A percentile compares a stretch with the other conserved stretches of the same genome.
Evolutionary conservation across 2,113 vertebrate genomes (phyloP).

Genomic region (Theropithecus gelada): DNA sequence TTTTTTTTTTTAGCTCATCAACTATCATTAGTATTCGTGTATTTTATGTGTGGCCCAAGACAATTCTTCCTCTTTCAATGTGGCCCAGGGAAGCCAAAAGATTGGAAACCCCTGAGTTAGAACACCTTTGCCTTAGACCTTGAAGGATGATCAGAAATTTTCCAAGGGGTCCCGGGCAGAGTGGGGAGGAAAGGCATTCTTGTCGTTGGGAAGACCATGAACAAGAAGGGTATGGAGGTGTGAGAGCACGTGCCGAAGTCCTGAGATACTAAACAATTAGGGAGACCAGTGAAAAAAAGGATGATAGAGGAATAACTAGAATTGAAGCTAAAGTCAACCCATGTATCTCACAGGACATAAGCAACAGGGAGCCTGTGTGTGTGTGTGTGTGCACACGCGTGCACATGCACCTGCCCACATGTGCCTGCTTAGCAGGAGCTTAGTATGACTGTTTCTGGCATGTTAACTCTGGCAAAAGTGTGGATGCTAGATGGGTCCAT

Average conservation of each 20-base stretch:
- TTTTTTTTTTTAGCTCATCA: too few species aligned
- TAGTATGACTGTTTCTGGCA: neutral
- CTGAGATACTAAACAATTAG: neutral
- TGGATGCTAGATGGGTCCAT: neutral
- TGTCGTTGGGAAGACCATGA: neutral
- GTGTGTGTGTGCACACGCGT: too few species aligned
- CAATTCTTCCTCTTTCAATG: too few species aligned
- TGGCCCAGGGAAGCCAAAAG: too few species aligned
- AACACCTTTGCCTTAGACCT: neutral
- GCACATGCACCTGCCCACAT: neutral
- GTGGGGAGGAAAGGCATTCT: neutral
- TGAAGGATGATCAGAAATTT: neutral
- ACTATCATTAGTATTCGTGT: too few species aligned
- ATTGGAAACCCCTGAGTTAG: too few species aligned
- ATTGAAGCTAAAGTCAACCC: neutral
- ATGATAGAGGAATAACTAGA: neutral
- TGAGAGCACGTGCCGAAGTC: rapidly evolving
- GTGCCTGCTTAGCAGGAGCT: neutral
- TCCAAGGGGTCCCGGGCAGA: neutral
- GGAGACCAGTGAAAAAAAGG: neutral
- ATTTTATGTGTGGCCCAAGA: too few species aligned
- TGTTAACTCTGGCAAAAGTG: neutral
- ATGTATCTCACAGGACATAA: neutral
- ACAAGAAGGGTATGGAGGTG: neutral
- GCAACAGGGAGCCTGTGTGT: neutral